Evolutionary conservation across 2,888 invertebrate species (phyloP), one percentile per base, ranked within the genome.

Genomic region (Mantis religiosa): DNA sequence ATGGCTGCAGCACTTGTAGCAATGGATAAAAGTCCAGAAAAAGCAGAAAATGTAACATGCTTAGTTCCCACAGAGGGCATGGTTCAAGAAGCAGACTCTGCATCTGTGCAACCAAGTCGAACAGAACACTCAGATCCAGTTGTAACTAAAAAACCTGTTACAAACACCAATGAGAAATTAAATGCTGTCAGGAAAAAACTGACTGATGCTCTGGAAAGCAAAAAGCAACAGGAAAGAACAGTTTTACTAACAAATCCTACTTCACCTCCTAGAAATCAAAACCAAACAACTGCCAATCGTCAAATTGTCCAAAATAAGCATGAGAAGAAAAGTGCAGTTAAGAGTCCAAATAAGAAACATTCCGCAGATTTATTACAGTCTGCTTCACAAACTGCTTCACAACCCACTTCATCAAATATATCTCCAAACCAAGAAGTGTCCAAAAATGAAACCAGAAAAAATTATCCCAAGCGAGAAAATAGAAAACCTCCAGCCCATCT

Each of bases 401-500:
- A 88, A 27, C 92, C 93, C 88, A 88, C 88, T 87, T 25, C 88
- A 89, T 89, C 89, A 90, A 89, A 86, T 27, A 87, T 89, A 86
- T 82, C 85, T 28, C 89, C 89, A 28, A 28, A 88, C 85, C 82
- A 25, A 90, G 91, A 83, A 89, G 86, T 84, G 85, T 88, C 89
- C 25, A 89, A 88, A 87, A 9, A 34, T 47, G 87, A 88, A 34
- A 25, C 81, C 34, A 85, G 87, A 30, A 91, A 91, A 82, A 91
- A 91, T 71, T 91, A 91, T 87, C 91, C 91, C 14, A 91, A 91
- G 88, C 89, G 91, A 27, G 91, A 91, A 91, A 95, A 95, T 90
- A 95, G 95, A 90, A 96, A 96, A 92, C 94, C 95, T 54, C 95
- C 95, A 28, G 94, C 95, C 27, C 95, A 95, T 92, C 93, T 95